A percentile compares a stretch with the other conserved stretches of the same genome.
These are phyloP conservation scores for Stratiomys singularior DNA, from an alignment of 2,888 invertebrate species.

Conservation along the genomic window DNA sequence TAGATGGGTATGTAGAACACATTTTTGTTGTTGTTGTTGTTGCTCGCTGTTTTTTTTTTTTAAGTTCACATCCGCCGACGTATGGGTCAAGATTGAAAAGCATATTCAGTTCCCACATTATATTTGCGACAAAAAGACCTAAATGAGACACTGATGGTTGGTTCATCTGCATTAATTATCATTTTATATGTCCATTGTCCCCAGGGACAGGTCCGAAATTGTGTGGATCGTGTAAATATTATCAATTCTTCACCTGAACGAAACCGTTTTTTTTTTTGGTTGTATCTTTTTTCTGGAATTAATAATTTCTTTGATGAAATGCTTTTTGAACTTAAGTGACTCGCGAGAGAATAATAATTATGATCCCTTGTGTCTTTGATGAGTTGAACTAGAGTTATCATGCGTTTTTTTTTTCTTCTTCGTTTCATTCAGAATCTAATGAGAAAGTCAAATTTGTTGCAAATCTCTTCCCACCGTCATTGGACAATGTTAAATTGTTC, in stretches of 20 bases:
- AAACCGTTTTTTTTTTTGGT: background rate
- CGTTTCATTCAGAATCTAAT: too few relatives aligned
- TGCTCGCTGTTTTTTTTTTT: background rate
- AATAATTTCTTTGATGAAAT: too few relatives aligned
- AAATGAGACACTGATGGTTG: background rate
- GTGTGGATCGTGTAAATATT: background rate
- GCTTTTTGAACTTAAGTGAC: too few relatives aligned
- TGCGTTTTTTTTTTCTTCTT: too few relatives aligned
- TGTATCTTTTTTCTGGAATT: background rate
- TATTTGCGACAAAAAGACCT: slow-evolving; percentile 21
- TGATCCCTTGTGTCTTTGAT: too few relatives aligned
- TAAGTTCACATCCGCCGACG: slow-evolving; percentile 25
- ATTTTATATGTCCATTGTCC: slow-evolving; percentile 35
- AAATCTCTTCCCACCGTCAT: background rate
- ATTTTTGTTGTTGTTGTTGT: too few relatives aligned
- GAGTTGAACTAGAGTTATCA: too few relatives aligned
- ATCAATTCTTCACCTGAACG: background rate
- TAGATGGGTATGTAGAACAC: background rate
- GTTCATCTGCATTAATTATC: slow-evolving; percentile 39
- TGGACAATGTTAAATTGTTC: slow-evolving; percentile 5
- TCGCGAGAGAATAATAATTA: too few relatives aligned
- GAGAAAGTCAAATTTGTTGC: too few relatives aligned
- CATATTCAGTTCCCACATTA: slow-evolving; percentile 26
- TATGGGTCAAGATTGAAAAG: background rate
- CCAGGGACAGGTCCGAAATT: background rate